phyloP scores from a whole-genome alignment of 2,888 invertebrate species.

The Andrena bucephala region DNA sequence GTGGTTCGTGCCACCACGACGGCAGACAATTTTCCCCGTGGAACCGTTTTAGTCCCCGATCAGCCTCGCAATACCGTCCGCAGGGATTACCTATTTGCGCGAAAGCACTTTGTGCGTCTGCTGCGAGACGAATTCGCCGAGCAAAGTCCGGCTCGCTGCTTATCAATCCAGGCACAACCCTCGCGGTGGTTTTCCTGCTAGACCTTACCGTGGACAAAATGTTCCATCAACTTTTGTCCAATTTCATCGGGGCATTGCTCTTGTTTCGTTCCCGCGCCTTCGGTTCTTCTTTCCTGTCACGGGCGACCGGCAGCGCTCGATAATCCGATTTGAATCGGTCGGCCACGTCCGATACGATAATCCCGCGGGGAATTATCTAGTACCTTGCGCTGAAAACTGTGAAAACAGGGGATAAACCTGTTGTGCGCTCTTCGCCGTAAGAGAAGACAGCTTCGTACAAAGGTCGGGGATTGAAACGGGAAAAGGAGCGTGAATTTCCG shows the following conservation, averaged over 20 bases:
- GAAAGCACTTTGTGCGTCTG: slow-evolving; percentile 6
- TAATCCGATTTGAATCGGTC: slow-evolving; percentile 50
- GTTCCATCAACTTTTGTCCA: too few relatives aligned
- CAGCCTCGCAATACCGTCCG: slow-evolving; percentile 22
- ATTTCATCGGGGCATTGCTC: background rate
- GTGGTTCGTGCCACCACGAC: slow-evolving; percentile 27
- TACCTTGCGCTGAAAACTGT: slow-evolving; percentile 3
- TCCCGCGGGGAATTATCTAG: slow-evolving; percentile 29
- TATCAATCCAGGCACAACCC: too few relatives aligned
- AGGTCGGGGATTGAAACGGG: background rate
- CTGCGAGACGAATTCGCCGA: background rate
- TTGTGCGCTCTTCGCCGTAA: background rate
- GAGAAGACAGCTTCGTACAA: background rate
- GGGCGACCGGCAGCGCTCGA: background rate
- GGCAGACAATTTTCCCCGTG: slow-evolving; percentile 39
- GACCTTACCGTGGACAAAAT: too few relatives aligned
- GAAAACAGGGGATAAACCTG: slow-evolving; percentile 39
- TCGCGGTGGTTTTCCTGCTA: too few relatives aligned
- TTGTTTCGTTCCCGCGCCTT: background rate
- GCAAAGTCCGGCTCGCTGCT: too few relatives aligned
- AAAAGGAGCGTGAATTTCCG: background rate
- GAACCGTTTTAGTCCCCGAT: slow-evolving; percentile 53
- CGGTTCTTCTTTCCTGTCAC: background rate
- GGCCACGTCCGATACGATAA: slow-evolving; percentile 34
- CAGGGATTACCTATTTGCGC: slow-evolving; percentile 32